Conservation (phyloP, 2,113 vertebrate genomes). For the Zosterops hypoxanthus region DNA sequence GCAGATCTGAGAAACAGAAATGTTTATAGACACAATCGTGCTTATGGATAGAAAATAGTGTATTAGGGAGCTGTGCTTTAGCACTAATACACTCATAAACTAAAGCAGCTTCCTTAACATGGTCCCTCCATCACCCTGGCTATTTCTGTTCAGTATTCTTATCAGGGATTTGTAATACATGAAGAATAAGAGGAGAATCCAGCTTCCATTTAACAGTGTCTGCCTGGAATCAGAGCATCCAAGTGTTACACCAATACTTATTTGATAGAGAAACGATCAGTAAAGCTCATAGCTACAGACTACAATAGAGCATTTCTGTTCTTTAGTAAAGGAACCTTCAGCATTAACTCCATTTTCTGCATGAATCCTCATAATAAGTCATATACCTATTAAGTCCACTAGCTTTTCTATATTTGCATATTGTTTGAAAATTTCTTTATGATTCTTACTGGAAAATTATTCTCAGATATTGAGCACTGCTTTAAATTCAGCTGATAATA, state of each 20-base stretch:
- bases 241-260: neutral
- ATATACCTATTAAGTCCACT: neutral
- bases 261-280: neutral
- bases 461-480: neutral
- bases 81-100: neutral
- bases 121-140: neutral
- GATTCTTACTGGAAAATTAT: neutral
- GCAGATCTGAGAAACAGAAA: neutral
- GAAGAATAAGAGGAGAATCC: neutral
- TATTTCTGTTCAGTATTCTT: neutral
- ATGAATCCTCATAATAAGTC: neutral
- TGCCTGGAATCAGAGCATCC: neutral
- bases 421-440: neutral
- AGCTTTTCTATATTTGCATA: neutral
- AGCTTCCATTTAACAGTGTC: neutral
- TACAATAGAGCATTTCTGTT: neutral
- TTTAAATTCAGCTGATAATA: neutral
- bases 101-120: neutral
- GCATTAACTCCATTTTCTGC: neutral
- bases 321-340: neutral
- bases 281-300: neutral
- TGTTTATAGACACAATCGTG: neutral
- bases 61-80: neutral
- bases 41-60: neutral
- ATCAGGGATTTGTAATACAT: neutral